These are phyloP conservation scores for Drosophila arawakana DNA, from an alignment of 1,140 invertebrate genomes.

Conservation along the genomic window DNA sequence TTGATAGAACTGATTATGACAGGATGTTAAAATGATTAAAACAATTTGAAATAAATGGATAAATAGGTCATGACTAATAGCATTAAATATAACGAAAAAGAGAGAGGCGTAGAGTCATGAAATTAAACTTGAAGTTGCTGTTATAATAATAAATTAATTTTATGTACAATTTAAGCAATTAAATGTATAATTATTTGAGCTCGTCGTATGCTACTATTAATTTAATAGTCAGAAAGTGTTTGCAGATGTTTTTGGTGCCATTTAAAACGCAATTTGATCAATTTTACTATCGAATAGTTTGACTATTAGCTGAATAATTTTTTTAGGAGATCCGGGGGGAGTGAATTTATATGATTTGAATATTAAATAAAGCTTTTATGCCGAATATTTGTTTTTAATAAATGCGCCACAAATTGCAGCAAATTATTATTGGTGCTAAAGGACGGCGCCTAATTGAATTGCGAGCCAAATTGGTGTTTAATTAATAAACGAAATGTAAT, in stretches of 20 bases:
- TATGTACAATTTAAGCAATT: no score
- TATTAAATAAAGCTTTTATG: conserved; percentile 41
- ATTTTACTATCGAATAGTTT: conserved; percentile 1
- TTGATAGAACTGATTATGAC: not conserved
- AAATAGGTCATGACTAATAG: not conserved
- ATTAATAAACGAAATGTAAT: conserved; percentile 80
- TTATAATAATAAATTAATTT: no score
- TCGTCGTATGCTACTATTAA: not conserved
- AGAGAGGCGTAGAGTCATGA: not conserved
- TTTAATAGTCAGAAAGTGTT: not conserved
- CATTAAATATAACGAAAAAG: not conserved
- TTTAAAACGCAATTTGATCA: conserved; percentile 6
- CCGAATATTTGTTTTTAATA: conserved; percentile 43
- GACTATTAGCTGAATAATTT: conserved; percentile 4
- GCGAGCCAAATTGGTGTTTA: conserved; percentile 68
- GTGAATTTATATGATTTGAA: conserved; percentile 5
- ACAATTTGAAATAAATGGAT: not conserved
- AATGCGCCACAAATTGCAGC: conserved; percentile 34
- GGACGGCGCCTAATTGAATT: conserved; percentile 64
- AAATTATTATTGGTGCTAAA: conserved; percentile 16
- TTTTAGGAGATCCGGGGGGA: not conserved
- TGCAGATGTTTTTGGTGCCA: not conserved
- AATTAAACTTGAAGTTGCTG: no score
- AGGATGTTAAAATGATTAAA: not conserved
- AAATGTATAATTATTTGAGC: no score